Percentiles rank a stretch among this genome's conserved stretches.
These are phyloP conservation scores for Cabera pusaria DNA, from an alignment of 2,888 invertebrate species.

Conservation along the genomic window DNA sequence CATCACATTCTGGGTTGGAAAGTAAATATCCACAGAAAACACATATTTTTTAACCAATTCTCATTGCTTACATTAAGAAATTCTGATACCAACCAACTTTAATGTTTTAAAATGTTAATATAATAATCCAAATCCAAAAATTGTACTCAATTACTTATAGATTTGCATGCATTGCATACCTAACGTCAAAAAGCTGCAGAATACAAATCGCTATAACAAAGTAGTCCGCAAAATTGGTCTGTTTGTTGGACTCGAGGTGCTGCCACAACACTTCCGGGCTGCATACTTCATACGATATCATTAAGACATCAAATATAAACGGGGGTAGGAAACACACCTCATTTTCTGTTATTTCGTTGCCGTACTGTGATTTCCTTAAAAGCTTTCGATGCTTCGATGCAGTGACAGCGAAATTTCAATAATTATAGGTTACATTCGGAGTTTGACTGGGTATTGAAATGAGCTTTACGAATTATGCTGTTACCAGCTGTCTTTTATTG, in stretches of 20 bases:
- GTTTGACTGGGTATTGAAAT: conserved; percentile 8
- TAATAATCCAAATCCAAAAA: no score
- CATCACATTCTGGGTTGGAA: no score
- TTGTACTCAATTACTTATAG: no score
- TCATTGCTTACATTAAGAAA: no score
- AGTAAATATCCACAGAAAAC: no score
- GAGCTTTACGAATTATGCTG: conserved; percentile 4
- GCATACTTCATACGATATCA: conserved; percentile 73
- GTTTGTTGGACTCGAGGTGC: conserved; percentile 32
- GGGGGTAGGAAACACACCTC: conserved; percentile 61
- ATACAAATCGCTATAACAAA: conserved; percentile 9
- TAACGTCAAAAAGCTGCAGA: conserved; percentile 16
- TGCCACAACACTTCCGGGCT: conserved; percentile 61
- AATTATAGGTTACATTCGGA: conserved; percentile 23
- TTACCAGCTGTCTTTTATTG: conserved; percentile 11
- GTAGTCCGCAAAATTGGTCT: conserved; percentile 23
- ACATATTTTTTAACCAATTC: no score
- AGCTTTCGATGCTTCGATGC: conserved; percentile 39
- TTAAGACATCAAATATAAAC: conserved; percentile 69
- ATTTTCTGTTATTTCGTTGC: conserved; percentile 60
- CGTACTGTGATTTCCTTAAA: conserved; percentile 54
- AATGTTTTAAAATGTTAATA: no score
- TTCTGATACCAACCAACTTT: no score
- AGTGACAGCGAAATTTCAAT: conserved; percentile 28
- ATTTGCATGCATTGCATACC: neutral